Evolutionary conservation across 1,140 invertebrate species (phyloP).

Genomic region (Hyphantria cunea): DNA sequence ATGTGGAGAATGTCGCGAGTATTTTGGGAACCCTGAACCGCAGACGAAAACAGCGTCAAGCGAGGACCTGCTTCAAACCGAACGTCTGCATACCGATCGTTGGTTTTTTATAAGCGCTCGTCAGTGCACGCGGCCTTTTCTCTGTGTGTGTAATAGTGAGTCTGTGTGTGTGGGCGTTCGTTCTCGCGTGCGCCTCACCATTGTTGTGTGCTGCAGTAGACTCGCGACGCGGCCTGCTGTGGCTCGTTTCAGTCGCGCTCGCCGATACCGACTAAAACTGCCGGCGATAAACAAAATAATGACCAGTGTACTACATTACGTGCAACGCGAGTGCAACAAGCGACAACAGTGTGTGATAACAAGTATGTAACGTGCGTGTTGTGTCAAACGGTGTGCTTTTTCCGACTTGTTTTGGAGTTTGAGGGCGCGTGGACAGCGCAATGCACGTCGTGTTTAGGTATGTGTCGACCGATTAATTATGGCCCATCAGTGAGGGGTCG

Average conservation of each 20-base stretch:
- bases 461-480: conserved; percentile 72
- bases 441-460: conserved; percentile 77
- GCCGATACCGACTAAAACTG: conserved; percentile 52
- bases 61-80: conserved; percentile 78
- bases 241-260: conserved; percentile 49
- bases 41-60: conserved; percentile 80
- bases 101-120: conserved; percentile 76
- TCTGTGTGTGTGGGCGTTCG: conserved; percentile 61
- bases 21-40: conserved; percentile 63
- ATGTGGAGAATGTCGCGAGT: conserved; percentile 25
- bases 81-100: conserved; percentile 81
- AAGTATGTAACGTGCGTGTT: conserved; percentile 73
- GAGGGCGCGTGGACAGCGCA: conserved; percentile 60
- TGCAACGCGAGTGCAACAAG: conserved; percentile 73
- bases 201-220: conserved; percentile 77
- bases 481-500: conserved; percentile 68
- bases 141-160: conserved; percentile 44
- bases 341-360: conserved; percentile 76
- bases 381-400: conserved; percentile 67
- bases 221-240: conserved; percentile 58
- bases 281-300: conserved; percentile 78
- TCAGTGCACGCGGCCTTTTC: conserved; percentile 56
- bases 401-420: conserved; percentile 70
- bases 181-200: conserved; percentile 67
- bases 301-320: conserved; percentile 67